Evolutionary conservation across 2,888 invertebrate genomes (phyloP).

Genomic region (Notodonta ziczac): DNA sequence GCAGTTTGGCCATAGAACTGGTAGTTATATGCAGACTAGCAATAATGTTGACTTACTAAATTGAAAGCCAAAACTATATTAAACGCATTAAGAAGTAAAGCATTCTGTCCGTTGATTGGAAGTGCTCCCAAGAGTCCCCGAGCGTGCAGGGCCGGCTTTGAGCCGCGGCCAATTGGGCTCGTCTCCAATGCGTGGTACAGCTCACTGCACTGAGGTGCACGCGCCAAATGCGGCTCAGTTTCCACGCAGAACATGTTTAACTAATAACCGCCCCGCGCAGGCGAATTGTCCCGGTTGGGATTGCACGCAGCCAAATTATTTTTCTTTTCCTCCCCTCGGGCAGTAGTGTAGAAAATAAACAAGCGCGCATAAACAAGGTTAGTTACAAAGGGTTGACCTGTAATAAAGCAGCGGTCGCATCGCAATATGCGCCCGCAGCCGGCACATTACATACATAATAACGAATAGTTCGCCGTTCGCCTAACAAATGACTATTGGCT

Average conservation of each 20-base stretch:
- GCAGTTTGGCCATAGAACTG: not conserved
- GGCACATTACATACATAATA: not conserved
- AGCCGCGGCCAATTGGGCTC: constrained; percentile 1
- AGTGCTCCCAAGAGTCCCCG: not conserved
- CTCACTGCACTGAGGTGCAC: not conserved
- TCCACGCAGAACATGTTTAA: not conserved
- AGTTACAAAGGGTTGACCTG: constrained; percentile 1
- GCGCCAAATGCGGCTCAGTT: not conserved
- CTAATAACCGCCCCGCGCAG: not conserved
- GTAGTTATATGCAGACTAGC: too few species aligned
- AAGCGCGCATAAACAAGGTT: not conserved
- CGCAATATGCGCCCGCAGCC: not conserved
- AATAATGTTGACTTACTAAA: not conserved
- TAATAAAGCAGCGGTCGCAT: not conserved
- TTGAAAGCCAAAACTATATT: constrained; percentile 1
- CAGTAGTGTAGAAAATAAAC: not conserved
- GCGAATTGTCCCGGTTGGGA: too few species aligned
- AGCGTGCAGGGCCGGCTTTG: not conserved
- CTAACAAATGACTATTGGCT: not conserved
- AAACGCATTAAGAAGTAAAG: not conserved
- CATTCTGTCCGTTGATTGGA: not conserved
- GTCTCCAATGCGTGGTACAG: not conserved
- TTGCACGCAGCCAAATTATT: not conserved
- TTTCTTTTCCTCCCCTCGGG: not conserved
- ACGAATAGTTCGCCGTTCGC: not conserved